A percentile compares a stretch with the other conserved stretches of the same genome.
These are phyloP conservation scores for Hipparchia semele DNA, from an alignment of 2,888 invertebrate species.

Conservation along the genomic window DNA sequence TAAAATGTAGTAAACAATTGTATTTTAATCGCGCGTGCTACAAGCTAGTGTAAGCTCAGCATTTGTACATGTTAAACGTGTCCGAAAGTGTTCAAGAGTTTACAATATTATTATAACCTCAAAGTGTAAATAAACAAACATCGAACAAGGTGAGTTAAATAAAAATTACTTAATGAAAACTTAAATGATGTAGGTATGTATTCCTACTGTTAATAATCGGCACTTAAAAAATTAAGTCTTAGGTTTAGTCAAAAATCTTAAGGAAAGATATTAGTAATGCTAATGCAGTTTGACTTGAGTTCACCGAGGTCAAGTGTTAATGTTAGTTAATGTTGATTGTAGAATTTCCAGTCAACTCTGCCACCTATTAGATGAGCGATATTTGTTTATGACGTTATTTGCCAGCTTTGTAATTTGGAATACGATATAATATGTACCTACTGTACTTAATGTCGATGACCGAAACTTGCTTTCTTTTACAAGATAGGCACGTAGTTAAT, in stretches of 20 bases:
- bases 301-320: slow-evolving; percentile 22
- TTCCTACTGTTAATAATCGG: not conserved
- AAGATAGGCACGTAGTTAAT: not conserved
- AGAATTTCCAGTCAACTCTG: slow-evolving; percentile 30
- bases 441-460: not conserved
- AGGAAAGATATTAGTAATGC: not conserved
- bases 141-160: slow-evolving; percentile 30
- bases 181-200: no score
- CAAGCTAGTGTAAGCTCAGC: slow-evolving; percentile 33
- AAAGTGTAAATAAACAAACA: slow-evolving; percentile 44
- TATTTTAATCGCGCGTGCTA: slow-evolving; percentile 32
- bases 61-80: slow-evolving; percentile 34
- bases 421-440: not conserved
- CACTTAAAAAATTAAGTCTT: not conserved
- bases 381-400: not conserved
- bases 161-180: not conserved
- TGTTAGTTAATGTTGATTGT: slow-evolving; percentile 10
- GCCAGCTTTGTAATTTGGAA: not conserved
- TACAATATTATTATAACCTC: slow-evolving; percentile 43
- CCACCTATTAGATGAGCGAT: not conserved
- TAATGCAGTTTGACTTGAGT: not conserved
- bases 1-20: slow-evolving; percentile 40
- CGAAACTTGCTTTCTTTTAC: not conserved
- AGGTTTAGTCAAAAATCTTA: not conserved
- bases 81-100: slow-evolving; percentile 24